Percentiles rank a stretch among this genome's conserved stretches.
Evolutionary conservation across 2,888 invertebrate species (phyloP).

Genomic region (Dryomyza anilis): DNA sequence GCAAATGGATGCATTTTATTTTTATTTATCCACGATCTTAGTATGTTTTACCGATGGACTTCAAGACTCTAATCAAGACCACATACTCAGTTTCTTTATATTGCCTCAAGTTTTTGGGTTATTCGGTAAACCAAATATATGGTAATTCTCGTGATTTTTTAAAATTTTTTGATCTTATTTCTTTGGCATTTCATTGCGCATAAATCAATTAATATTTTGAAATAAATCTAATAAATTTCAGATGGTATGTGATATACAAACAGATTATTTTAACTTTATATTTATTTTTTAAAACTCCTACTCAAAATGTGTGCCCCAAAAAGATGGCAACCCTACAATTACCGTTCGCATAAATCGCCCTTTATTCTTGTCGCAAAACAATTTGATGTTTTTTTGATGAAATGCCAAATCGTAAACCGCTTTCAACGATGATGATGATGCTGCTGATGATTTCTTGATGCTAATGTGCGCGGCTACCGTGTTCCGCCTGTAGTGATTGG

Average conservation of each 20-base stretch:
- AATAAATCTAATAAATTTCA: too few species aligned
- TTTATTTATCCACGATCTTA: too few species aligned
- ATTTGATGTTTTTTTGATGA: constrained; percentile 31
- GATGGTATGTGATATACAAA: not conserved
- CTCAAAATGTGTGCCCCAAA: not conserved
- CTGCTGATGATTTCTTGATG: constrained; percentile 36
- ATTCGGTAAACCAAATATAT: too few species aligned
- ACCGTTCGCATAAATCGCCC: constrained; percentile 11
- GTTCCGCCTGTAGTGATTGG: constrained; percentile 19
- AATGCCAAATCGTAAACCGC: constrained; percentile 32
- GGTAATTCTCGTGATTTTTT: too few species aligned
- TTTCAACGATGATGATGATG: constrained; percentile 29
- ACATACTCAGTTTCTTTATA: too few species aligned
- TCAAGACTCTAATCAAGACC: too few species aligned
- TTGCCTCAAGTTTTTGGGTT: too few species aligned
- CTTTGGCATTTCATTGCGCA: too few species aligned
- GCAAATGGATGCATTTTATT: too few species aligned
- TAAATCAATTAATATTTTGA: too few species aligned
- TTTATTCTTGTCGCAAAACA: constrained; percentile 1
- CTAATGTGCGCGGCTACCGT: constrained; percentile 34
- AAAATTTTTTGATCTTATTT: not conserved
- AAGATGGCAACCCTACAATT: constrained; percentile 29
- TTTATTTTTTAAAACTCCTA: not conserved
- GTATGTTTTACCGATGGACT: too few species aligned
- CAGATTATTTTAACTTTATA: not conserved